Conservation (phyloP, 2,888 invertebrate species). For the Drosophila robusta region DNA sequence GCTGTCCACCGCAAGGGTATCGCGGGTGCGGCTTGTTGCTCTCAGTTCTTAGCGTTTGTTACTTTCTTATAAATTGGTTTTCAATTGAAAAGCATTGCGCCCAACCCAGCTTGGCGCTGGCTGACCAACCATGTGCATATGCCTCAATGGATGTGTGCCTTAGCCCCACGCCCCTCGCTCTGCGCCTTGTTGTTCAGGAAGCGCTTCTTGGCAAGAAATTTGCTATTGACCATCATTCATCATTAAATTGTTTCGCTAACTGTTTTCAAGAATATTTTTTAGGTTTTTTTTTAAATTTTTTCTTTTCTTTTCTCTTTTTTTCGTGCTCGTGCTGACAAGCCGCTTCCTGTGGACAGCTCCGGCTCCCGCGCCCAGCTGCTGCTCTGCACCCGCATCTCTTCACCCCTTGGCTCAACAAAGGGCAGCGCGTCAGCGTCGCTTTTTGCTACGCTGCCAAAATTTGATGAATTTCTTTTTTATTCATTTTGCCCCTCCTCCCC, state of each 20-base stretch:
- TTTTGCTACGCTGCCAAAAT: conserved; percentile 73
- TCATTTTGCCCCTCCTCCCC: conserved; percentile 48
- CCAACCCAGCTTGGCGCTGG: conserved; percentile 17
- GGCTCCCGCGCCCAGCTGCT: neutral
- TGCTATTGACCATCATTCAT: conserved; percentile 77
- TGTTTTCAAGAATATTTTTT: conserved; percentile 69
- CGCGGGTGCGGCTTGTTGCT: neutral
- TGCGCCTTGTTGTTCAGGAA: conserved; percentile 3
- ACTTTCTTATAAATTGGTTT: conserved; percentile 63
- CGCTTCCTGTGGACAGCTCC: conserved; percentile 55
- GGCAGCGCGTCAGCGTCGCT: conserved; percentile 38
- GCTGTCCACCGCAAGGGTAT: conserved; percentile 12
- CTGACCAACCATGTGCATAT: conserved; percentile 62
- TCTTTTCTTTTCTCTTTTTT: conserved; percentile 9
- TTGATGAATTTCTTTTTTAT: conserved; percentile 80
- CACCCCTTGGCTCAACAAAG: conserved; percentile 40
- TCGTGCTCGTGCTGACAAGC: conserved; percentile 66
- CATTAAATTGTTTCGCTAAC: conserved; percentile 80
- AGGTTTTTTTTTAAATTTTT: conserved; percentile 15
- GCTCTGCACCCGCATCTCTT: neutral
- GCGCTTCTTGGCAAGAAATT: conserved; percentile 42
- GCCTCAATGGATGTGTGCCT: conserved; percentile 42
- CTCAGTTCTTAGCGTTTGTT: conserved; percentile 11
- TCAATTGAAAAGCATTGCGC: conserved; percentile 59
- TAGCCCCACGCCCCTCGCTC: neutral